A percentile compares a stretch with the other conserved stretches of the same genome.
Conservation (phyloP, 2,888 invertebrate genomes). For the Heteromyza rotundicornis region DNA sequence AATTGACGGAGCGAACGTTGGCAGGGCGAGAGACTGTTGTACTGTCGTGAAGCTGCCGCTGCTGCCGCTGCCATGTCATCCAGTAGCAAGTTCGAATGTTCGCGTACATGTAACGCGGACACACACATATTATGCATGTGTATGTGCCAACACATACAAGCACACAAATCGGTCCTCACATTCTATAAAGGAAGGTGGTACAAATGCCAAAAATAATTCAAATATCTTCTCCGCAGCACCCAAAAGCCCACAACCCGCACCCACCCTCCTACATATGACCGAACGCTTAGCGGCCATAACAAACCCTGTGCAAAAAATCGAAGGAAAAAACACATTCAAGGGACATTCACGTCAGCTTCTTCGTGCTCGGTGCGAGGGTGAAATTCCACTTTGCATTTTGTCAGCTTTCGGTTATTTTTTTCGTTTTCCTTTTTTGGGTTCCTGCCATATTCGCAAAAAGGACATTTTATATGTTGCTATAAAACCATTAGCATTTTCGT, state of each 20-base stretch:
- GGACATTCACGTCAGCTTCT: no score
- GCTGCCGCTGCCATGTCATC: no score
- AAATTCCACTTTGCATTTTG: background rate
- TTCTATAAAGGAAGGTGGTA: background rate
- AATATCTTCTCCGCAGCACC: background rate
- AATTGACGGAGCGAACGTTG: no score
- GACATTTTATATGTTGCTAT: conserved; percentile 51
- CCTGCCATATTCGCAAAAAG: conserved; percentile 42
- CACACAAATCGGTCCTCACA: background rate
- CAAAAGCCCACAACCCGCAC: background rate
- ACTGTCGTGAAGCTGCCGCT: no score
- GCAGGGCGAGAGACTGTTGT: no score
- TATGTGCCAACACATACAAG: background rate
- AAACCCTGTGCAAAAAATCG: background rate
- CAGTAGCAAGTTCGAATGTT: no score
- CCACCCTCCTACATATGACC: background rate
- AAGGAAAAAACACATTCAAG: background rate
- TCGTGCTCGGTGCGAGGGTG: background rate
- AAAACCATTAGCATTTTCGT: conserved; percentile 56
- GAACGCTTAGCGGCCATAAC: background rate
- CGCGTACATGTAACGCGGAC: background rate
- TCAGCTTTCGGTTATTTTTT: background rate
- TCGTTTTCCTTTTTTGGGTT: no score
- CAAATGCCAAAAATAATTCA: background rate
- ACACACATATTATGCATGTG: background rate